A percentile compares a stretch with the other conserved stretches of the same genome.
phyloP scores from a whole-genome alignment of 2,888 invertebrate species.

The Meteorus cinctellus region DNA sequence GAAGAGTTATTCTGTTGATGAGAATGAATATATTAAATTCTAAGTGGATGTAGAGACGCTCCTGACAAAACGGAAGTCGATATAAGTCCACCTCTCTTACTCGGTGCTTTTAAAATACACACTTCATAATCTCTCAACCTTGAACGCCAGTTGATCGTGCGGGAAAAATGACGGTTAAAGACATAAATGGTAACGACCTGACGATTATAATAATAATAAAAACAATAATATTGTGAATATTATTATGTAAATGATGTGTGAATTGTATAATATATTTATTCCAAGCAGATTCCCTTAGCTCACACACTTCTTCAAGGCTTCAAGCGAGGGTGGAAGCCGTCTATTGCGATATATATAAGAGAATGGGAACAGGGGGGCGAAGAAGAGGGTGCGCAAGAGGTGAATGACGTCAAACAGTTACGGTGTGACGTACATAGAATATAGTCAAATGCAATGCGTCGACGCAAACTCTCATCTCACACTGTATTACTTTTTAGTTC shows the following conservation, averaged over 20 bases:
- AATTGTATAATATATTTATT: neutral
- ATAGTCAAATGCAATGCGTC: slow-evolving; percentile 57
- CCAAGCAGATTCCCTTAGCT: neutral
- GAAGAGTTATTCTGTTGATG: neutral
- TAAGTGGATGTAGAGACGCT: neutral
- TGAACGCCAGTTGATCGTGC: neutral
- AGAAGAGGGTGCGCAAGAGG: slow-evolving; percentile 19
- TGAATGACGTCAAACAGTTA: slow-evolving; percentile 67
- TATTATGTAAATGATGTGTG: neutral
- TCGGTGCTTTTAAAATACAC: neutral
- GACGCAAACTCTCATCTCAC: slow-evolving; percentile 43
- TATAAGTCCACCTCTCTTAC: neutral
- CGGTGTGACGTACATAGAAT: slow-evolving; percentile 64
- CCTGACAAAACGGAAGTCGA: neutral
- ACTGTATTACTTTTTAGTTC: neutral
- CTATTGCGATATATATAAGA: neutral
- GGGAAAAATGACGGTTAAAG: neutral
- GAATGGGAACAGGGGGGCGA: neutral
- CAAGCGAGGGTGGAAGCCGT: neutral
- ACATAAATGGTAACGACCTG: neutral
- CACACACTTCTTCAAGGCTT: neutral
- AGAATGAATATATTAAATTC: slow-evolving; percentile 1
- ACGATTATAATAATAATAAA: neutral
- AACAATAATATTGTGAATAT: slow-evolving; percentile 2
- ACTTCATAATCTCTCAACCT: neutral